Percentiles rank a stretch among this genome's conserved stretches.
These are phyloP conservation scores for Polydrusus tereticollis DNA, from an alignment of 2,888 invertebrate species.

Conservation along the genomic window DNA sequence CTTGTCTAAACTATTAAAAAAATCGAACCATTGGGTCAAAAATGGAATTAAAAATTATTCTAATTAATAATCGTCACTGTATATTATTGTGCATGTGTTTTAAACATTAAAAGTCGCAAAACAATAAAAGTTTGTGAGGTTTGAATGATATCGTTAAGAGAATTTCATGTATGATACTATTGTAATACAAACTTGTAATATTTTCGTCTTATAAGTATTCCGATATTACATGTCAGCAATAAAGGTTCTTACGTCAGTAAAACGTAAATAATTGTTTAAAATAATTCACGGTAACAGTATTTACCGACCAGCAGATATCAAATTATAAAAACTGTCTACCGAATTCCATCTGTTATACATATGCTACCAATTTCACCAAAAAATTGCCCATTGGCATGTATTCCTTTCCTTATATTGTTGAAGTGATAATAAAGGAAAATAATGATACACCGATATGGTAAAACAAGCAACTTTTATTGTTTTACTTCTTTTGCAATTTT, in stretches of 20 bases:
- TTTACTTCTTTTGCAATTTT: conserved; percentile 10
- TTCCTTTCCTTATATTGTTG: background rate
- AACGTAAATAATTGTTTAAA: background rate
- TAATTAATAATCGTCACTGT: too few species aligned
- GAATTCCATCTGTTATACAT: conserved; percentile 1
- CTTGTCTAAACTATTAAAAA: too few species aligned
- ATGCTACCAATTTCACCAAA: background rate
- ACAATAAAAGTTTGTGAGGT: too few species aligned
- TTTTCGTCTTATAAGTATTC: too few species aligned
- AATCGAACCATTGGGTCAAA: too few species aligned
- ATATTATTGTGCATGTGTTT: too few species aligned
- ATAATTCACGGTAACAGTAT: background rate
- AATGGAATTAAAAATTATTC: too few species aligned
- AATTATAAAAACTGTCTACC: background rate
- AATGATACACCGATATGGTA: background rate
- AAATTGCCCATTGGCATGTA: background rate
- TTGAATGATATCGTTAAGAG: too few species aligned
- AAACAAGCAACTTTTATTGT: conserved; percentile 7
- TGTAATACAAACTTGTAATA: too few species aligned
- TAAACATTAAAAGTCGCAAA: too few species aligned
- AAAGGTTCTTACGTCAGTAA: background rate
- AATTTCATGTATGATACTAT: too few species aligned
- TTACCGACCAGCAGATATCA: background rate
- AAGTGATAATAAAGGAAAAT: conserved; percentile 7
- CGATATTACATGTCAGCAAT: too few species aligned